phyloP scores from a whole-genome alignment of 35 echinoderm and acorn worm genomes.

The Ophioderma brevispina region DNA sequence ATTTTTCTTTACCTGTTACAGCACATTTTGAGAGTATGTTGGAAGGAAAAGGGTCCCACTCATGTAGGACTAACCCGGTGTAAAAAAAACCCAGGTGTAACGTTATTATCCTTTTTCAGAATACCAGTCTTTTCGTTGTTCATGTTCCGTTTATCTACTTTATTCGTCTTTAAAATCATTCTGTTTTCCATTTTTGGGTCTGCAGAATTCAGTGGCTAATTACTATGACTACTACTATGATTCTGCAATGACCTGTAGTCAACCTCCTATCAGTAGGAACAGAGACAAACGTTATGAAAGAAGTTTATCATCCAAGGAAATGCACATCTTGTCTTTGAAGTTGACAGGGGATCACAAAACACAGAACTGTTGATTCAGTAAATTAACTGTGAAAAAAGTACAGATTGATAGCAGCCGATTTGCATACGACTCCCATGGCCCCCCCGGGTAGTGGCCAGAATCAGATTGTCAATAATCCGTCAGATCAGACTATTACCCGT shows the following conservation, averaged over 20 bases:
- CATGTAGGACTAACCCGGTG: too few relatives aligned
- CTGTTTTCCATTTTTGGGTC: too few relatives aligned
- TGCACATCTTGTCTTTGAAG: constrained; percentile 81
- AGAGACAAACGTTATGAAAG: constrained; percentile 50
- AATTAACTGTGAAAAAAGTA: constrained; percentile 33
- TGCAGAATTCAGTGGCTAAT: constrained; percentile 22
- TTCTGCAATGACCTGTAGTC: constrained; percentile 26
- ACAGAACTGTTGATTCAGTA: constrained; percentile 28
- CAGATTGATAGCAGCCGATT: constrained; percentile 32
- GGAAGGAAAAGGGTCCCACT: too few relatives aligned
- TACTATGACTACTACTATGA: constrained; percentile 25
- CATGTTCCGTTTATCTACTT: too few relatives aligned
- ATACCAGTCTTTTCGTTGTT: too few relatives aligned
- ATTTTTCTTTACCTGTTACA: too few relatives aligned
- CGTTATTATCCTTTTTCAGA: too few relatives aligned
- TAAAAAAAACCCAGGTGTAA: too few relatives aligned
- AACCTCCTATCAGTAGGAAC: constrained; percentile 1
- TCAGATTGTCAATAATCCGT: constrained; percentile 38
- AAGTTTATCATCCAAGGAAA: constrained; percentile 52
- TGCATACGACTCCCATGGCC: constrained; percentile 61
- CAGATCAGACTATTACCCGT: constrained; percentile 53
- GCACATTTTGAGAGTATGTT: too few relatives aligned
- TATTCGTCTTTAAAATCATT: too few relatives aligned
- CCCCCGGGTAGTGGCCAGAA: too few relatives aligned
- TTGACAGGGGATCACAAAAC: not conserved